A percentile compares a stretch with the other conserved stretches of the same genome.
phyloP scores from a whole-genome alignment of 2,797 vertebrate genomes.

The Hypotaenidia okinawae region DNA sequence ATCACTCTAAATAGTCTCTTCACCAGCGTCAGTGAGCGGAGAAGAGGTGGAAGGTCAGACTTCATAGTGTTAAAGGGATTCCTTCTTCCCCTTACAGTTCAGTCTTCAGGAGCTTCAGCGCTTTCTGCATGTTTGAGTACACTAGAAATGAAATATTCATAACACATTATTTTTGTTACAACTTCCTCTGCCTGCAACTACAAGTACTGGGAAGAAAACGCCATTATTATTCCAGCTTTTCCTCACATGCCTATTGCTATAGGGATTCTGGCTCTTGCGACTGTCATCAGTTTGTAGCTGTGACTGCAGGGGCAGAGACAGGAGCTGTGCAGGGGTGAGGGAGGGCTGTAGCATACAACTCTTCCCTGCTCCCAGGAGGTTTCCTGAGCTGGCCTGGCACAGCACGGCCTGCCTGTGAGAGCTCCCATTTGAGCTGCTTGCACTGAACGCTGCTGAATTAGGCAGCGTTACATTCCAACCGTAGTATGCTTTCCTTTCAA shows the following conservation, averaged over 20 bases:
- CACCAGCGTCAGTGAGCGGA: background rate
- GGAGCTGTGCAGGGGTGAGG: background rate
- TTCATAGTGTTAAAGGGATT: background rate
- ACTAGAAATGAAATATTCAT: conserved; percentile 71
- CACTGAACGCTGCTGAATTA: background rate
- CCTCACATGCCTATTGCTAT: background rate
- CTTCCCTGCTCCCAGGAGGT: background rate
- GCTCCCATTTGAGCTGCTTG: background rate
- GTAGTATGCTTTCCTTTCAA: background rate
- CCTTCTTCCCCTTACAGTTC: conserved; percentile 83
- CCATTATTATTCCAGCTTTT: background rate
- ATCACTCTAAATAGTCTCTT: conserved; percentile 24
- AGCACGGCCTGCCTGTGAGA: background rate
- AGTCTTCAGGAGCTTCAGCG: conserved; percentile 90
- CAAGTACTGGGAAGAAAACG: background rate
- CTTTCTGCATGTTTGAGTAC: conserved; percentile 89
- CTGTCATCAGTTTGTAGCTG: background rate
- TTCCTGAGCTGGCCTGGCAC: background rate
- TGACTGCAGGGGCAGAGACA: fast-evolving
- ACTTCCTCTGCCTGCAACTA: background rate
- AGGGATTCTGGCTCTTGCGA: background rate
- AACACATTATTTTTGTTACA: conserved; percentile 44
- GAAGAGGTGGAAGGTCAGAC: conserved; percentile 2
- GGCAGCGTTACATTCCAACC: background rate
- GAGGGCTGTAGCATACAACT: background rate